Evolutionary conservation across 2,113 vertebrate genomes (phyloP).

Genomic region (Gavia stellata): DNA sequence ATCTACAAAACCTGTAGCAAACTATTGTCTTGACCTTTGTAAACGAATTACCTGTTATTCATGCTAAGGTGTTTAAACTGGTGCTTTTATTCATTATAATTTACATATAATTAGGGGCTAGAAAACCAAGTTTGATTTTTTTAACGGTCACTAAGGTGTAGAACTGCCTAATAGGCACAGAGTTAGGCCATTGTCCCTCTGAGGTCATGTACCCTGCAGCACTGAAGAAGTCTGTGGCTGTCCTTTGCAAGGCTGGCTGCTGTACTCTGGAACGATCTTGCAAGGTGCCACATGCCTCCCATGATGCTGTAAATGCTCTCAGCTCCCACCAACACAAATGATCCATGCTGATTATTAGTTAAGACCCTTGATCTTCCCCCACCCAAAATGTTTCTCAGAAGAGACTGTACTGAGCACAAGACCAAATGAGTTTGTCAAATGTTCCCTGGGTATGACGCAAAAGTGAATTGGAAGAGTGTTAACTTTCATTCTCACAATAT

Average conservation of each 20-base stretch:
- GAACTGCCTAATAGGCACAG: background rate
- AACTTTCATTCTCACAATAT: background rate
- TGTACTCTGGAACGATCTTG: rapidly evolving
- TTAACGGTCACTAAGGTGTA: background rate
- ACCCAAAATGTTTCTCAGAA: background rate
- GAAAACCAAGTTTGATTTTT: background rate
- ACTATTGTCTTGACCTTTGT: background rate
- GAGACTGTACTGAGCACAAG: background rate
- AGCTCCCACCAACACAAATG: background rate
- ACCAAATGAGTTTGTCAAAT: background rate
- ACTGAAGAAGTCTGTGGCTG: background rate
- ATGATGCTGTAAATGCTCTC: background rate
- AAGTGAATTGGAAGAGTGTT: background rate
- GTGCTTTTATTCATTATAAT: background rate
- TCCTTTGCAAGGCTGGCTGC: background rate
- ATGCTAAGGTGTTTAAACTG: background rate
- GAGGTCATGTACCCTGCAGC: background rate
- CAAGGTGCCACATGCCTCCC: background rate
- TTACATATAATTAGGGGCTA: background rate
- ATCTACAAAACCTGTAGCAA: background rate
- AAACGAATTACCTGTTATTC: background rate
- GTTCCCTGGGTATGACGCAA: background rate
- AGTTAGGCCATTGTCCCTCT: rapidly evolving
- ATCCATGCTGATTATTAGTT: background rate
- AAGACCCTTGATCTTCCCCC: background rate